Evolutionary conservation across 1,140 invertebrate genomes (phyloP).

Genomic region (Orchesella cincta): DNA sequence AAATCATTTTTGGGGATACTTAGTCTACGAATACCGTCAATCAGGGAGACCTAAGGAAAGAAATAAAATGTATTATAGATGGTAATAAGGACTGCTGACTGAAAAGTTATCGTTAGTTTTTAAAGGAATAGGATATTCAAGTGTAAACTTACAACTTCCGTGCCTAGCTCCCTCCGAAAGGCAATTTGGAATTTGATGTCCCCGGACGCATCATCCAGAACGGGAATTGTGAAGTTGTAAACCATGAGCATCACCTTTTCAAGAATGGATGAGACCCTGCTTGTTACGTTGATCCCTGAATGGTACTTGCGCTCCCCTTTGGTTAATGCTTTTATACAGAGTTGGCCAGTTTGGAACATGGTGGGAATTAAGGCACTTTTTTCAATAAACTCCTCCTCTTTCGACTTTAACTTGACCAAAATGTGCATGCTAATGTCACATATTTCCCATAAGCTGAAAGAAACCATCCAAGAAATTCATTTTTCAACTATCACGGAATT

Average conservation of each 20-base stretch:
- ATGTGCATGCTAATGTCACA: constrained; percentile 33
- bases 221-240: background rate
- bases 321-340: constrained; percentile 18
- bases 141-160: constrained; percentile 7
- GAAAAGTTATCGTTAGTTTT: too few relatives aligned
- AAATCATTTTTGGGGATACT: background rate
- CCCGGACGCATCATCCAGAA: background rate
- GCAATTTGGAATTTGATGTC: background rate
- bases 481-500: background rate
- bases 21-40: background rate
- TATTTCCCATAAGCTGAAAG: constrained; percentile 36
- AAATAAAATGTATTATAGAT: background rate
- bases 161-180: background rate
- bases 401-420: constrained; percentile 26
- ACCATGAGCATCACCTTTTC: constrained; percentile 9
- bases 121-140: too few relatives aligned
- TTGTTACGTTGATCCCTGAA: background rate
- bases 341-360: background rate
- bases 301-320: constrained; percentile 13
- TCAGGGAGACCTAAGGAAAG: background rate
- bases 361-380: background rate
- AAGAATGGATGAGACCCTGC: constrained; percentile 1
- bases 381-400: constrained; percentile 21
- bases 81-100: too few relatives aligned
- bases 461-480: background rate